These are phyloP conservation scores for Epinotia nisella DNA, from an alignment of 2,888 invertebrate genomes.

Conservation along the genomic window DNA sequence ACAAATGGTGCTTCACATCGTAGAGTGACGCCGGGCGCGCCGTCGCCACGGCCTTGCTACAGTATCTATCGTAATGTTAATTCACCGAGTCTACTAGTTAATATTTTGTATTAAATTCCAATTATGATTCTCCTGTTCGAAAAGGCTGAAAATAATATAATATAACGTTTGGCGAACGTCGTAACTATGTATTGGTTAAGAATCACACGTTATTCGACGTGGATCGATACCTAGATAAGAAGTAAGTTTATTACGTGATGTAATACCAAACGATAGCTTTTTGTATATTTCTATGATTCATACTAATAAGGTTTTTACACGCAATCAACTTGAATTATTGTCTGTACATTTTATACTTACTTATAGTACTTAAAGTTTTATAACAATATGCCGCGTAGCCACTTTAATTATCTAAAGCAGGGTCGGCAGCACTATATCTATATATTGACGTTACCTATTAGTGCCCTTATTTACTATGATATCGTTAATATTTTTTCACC, in stretches of 20 bases:
- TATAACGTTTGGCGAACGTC: conserved; percentile 77
- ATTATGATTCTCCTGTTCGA: conserved; percentile 83
- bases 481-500: conserved; percentile 41
- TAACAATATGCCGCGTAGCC: conserved; percentile 37
- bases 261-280: conserved; percentile 75
- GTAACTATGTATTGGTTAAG: conserved; percentile 67
- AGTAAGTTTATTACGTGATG: conserved; percentile 67
- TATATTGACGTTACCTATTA: conserved; percentile 37
- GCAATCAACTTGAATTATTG: conserved; percentile 69
- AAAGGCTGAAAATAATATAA: conserved; percentile 82
- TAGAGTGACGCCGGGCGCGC: conserved; percentile 67
- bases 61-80: conserved; percentile 68
- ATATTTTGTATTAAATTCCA: conserved; percentile 79
- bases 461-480: conserved; percentile 41
- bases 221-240: conserved; percentile 50
- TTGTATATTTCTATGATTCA: conserved; percentile 81
- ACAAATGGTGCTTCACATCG: conserved; percentile 84
- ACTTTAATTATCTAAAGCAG: conserved; percentile 24
- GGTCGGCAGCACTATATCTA: conserved; percentile 28
- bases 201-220: conserved; percentile 50
- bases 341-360: conserved; percentile 76
- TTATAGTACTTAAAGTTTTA: conserved; percentile 52
- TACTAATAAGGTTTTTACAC: conserved; percentile 75
- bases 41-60: conserved; percentile 45
- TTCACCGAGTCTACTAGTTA: conserved; percentile 80